Evolutionary conservation across 2,797 vertebrate genomes (phyloP).

Genomic region (Threskiornis aethiopicus): DNA sequence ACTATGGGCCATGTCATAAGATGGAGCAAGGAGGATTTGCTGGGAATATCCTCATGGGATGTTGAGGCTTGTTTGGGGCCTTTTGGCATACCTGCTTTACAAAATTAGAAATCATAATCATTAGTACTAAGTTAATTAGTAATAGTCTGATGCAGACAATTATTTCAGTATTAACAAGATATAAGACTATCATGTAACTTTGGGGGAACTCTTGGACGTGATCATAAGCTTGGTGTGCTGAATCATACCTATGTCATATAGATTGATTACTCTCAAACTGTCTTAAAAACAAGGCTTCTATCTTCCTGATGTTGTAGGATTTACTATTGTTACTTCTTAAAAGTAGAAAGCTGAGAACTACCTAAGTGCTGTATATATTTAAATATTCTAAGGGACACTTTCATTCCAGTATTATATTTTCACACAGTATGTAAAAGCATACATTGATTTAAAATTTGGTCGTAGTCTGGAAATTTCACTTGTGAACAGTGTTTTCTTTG

Average conservation of each 20-base stretch:
- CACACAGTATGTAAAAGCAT: not conserved
- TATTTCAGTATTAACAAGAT: not conserved
- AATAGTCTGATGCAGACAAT: not conserved
- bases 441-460: not conserved
- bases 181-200: not conserved
- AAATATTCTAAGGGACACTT: not conserved
- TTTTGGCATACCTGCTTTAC: not conserved
- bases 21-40: not conserved
- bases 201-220: not conserved
- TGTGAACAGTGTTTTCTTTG: slow-evolving; percentile 23
- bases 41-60: not conserved
- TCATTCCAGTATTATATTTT: not conserved
- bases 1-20: not conserved
- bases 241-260: not conserved
- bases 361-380: not conserved
- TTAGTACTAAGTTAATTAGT: not conserved
- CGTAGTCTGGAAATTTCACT: not conserved
- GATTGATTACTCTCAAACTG: not conserved
- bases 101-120: not conserved
- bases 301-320: not conserved
- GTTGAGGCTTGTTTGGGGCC: not conserved
- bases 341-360: not conserved
- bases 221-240: not conserved
- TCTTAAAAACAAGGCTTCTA: not conserved
- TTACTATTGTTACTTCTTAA: not conserved